Evolutionary conservation across 2,888 invertebrate species (phyloP), one percentile per base, ranked within the genome.

Genomic region (Branchellion lobata): DNA sequence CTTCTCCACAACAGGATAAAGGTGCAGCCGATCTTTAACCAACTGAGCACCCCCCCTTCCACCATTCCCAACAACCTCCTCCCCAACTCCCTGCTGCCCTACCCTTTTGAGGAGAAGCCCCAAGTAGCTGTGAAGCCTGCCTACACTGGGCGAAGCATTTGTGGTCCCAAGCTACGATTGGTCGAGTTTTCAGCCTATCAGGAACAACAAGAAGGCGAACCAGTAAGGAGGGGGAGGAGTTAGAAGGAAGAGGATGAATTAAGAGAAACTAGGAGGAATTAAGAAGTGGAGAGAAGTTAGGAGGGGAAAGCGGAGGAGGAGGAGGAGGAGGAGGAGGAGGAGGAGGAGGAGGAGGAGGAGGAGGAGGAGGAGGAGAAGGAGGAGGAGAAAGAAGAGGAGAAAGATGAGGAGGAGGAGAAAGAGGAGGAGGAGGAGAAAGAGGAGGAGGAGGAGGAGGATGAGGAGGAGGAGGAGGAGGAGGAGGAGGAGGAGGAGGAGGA

Each of bases 151-250:
- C 90, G 96, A 86, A 95, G 95, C 85, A 98, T 98, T 87, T 95
- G 96, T 84, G 97, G 97, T 84, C 95, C 96, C 88, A 96, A 96
- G 89, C 91, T 99, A 82, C 91, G 96, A 86, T 92, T 99, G 84
- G 94, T 96, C 80, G 97, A 97, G 89, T 98, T 99, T 90, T 95
- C 96, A 83, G 98, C 96, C 85, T 99, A 96, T 89, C 94, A 94
- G 34, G 72, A 73, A 24, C 80, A 77, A n/a, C 69, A 69, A 53
- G 80, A 80, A 36, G 80, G 77, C 21, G 80, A 80, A 69, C 34
- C 53, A 34, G 80, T 80, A 31, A 69, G 77, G 76, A 1, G 29
- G 8, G 31, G 3, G 14, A 5, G 29, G 40, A 1, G 3, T 21
- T 57, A n/a, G 21, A 24, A 18, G 61, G 21, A 5, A 24, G 3